These are phyloP conservation scores for Drosophila parabipectinata DNA, from an alignment of 1,140 invertebrate genomes.

Conservation along the genomic window DNA sequence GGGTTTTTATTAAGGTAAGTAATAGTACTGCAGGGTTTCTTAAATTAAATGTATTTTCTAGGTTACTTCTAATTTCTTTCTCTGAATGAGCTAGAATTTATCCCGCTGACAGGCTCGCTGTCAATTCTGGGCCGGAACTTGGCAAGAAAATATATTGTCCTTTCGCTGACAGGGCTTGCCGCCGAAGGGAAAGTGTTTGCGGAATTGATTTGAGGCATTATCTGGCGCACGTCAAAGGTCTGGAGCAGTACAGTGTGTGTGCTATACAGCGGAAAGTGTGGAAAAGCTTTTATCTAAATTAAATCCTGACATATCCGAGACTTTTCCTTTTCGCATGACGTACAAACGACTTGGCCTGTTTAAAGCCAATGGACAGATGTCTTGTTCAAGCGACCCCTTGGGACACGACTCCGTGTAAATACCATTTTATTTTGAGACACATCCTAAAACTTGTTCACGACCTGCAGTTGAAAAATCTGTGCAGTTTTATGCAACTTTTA, in stretches of 20 bases:
- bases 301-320: constrained; percentile 62
- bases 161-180: constrained; percentile 48
- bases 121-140: constrained; percentile 16
- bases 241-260: constrained; percentile 1
- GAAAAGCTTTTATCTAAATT: constrained; percentile 81
- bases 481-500: constrained; percentile 80
- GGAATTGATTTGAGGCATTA: constrained; percentile 76
- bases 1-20: background rate
- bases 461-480: constrained; percentile 53
- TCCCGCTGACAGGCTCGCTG: constrained; percentile 22
- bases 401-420: background rate
- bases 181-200: constrained; percentile 58
- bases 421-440: constrained; percentile 31
- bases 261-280: constrained; percentile 13
- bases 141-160: constrained; percentile 76
- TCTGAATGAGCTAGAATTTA: constrained; percentile 21
- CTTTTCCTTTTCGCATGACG: constrained; percentile 35
- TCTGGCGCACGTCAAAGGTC: constrained; percentile 47
- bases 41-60: background rate
- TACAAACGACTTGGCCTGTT: constrained; percentile 66
- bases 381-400: constrained; percentile 53
- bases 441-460: constrained; percentile 50
- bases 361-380: constrained; percentile 40
- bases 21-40: background rate
- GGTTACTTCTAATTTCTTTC: constrained; percentile 10